phyloP scores from a whole-genome alignment of 1,140 invertebrate species.

The Ceratina calcarata region DNA sequence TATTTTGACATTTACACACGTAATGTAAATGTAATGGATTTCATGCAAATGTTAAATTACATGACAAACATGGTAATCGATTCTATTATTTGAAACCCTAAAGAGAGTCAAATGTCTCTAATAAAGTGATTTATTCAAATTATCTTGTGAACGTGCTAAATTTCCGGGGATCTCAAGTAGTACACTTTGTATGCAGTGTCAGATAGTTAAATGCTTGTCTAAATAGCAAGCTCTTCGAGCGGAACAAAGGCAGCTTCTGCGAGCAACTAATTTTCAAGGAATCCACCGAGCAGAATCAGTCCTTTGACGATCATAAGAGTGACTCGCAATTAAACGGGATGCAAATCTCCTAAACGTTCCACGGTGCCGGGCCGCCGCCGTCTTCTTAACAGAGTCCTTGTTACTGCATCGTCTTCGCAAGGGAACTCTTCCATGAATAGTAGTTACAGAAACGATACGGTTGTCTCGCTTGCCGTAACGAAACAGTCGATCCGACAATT shows the following conservation, averaged over 20 bases:
- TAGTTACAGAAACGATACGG: not conserved
- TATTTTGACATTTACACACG: too few species aligned
- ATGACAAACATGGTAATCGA: too few species aligned
- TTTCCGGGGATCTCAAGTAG: not conserved
- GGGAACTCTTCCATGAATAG: not conserved
- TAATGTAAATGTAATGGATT: too few species aligned
- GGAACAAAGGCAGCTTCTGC: not conserved
- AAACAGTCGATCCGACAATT: constrained; percentile 1
- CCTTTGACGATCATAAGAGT: constrained; percentile 21
- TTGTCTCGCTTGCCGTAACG: too few species aligned
- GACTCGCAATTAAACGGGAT: constrained; percentile 26
- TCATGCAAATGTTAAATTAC: too few species aligned
- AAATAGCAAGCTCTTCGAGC: constrained; percentile 12
- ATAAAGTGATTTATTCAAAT: not conserved
- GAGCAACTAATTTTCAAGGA: constrained; percentile 16
- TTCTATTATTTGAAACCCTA: too few species aligned
- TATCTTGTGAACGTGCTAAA: not conserved
- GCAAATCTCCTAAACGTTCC: constrained; percentile 20
- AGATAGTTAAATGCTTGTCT: constrained; percentile 27
- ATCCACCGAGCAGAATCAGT: not conserved
- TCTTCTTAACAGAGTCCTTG: constrained; percentile 3
- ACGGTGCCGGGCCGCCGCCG: too few species aligned
- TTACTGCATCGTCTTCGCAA: not conserved
- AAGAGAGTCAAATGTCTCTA: too few species aligned
- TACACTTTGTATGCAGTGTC: constrained; percentile 6